A percentile compares a stretch with the other conserved stretches of the same genome.
These are phyloP conservation scores for Diplosoma virens DNA, from an alignment of 23 tunicate genomes.

Conservation along the genomic window DNA sequence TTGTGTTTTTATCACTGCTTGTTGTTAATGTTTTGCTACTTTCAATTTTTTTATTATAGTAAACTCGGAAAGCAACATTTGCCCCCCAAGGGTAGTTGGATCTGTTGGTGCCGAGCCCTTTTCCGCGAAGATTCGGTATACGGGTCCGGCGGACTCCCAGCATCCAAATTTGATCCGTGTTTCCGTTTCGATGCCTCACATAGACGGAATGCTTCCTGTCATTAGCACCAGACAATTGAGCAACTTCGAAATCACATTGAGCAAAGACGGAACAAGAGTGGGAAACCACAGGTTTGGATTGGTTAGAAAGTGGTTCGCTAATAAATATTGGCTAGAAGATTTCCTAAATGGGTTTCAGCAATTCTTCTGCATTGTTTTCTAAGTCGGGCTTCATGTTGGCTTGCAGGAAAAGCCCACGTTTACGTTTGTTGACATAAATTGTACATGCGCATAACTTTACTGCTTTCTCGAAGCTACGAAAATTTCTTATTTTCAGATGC, in stretches of 20 bases:
- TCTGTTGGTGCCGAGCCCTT: slow-evolving; percentile 98
- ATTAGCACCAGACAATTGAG: slow-evolving; percentile 85
- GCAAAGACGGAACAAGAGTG: slow-evolving; percentile 72
- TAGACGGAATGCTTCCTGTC: slow-evolving; percentile 95
- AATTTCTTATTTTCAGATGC: slow-evolving; percentile 63
- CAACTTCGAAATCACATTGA: slow-evolving; percentile 90
- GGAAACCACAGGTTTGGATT: slow-evolving; percentile 97
- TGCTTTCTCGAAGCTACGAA: no score
- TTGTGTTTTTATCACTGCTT: background rate
- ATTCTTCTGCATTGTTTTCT: no score
- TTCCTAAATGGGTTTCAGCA: no score
- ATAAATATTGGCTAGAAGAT: no score
- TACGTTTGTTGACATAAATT: no score
- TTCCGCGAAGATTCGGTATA: slow-evolving; percentile 88
- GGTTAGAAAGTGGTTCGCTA: no score
- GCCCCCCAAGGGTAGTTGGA: slow-evolving; percentile 77
- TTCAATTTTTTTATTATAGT: slow-evolving; percentile 37
- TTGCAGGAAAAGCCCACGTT: no score
- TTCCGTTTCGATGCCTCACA: slow-evolving; percentile 85
- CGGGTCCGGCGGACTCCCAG: slow-evolving; percentile 63
- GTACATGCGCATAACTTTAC: no score
- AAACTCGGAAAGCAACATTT: slow-evolving; percentile 52
- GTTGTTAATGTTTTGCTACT: background rate
- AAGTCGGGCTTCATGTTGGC: no score
- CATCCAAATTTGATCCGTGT: slow-evolving; percentile 86